Conservation (phyloP, 92 coral and sea anemone species). For the Parazoanthus darwini region DNA sequence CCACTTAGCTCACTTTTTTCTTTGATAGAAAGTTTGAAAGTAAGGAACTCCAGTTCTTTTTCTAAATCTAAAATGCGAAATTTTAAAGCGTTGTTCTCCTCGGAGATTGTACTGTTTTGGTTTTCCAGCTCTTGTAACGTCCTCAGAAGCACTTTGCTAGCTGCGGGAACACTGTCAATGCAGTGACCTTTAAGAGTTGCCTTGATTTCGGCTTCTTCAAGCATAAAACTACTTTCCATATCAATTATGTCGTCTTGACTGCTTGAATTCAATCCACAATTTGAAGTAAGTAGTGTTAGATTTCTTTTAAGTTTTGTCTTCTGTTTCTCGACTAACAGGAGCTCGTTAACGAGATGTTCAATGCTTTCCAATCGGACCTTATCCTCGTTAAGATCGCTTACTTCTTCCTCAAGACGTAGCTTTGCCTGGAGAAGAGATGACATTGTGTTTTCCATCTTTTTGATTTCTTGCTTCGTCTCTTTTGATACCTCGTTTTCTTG, state of each 20-base stretch:
- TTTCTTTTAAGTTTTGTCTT: constrained; percentile 57
- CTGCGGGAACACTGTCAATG: constrained; percentile 7
- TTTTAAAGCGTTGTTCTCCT: constrained; percentile 59
- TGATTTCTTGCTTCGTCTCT: constrained; percentile 1
- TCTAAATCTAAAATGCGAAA: constrained; percentile 68
- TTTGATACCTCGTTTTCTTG: neutral
- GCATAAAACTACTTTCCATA: neutral
- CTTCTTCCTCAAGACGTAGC: constrained; percentile 67
- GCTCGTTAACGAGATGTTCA: constrained; percentile 70
- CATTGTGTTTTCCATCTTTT: constrained; percentile 8
- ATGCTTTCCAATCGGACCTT: constrained; percentile 74
- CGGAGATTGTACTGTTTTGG: constrained; percentile 59
- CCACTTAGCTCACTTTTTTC: constrained; percentile 56
- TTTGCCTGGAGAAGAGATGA: constrained; percentile 63
- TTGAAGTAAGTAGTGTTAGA: constrained; percentile 13
- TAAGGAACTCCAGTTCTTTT: constrained; percentile 59
- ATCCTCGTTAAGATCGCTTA: constrained; percentile 63
- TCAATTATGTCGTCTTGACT: neutral
- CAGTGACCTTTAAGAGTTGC: neutral
- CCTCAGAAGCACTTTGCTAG: constrained; percentile 34
- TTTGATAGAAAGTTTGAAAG: constrained; percentile 70
- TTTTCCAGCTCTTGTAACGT: constrained; percentile 54
- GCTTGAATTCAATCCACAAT: neutral
- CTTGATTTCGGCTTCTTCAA: neutral
- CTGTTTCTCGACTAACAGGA: constrained; percentile 80